Base-by-base conservation (phyloP, 1,140 invertebrate genomes). In the Habropoda laboriosa region DNA sequence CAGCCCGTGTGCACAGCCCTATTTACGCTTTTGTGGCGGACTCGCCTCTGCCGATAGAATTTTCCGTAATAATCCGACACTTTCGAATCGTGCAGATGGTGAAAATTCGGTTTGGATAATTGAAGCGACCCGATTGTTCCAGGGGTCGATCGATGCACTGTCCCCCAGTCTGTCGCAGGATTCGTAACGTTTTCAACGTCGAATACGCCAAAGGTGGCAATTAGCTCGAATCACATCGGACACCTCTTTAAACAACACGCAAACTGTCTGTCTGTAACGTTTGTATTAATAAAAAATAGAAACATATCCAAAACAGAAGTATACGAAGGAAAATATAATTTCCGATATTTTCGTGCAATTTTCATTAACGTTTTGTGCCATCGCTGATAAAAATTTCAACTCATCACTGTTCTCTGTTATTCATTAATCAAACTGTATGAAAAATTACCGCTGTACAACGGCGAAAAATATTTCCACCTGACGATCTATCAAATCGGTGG, bases 81-180 rank as follows among this genome's bases (percentile, higher is more conserved):
- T 84, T 85, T 85, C 79, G 71, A 40, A 67, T 73, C 51, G 78
- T 21, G 72, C 77, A 75, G 58, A 71, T 83, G 81, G 70, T 66
- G 82, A 85, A 85, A 85, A 85, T 85, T 85, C 57, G 74, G 73
- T 85, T 85, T 85, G 70, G 67, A 78, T 85, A 85, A 85, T 85
- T 85, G 82, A 85, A 81, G 66, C 83, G 82, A 78, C 79, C 79
- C 68, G 78, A 85, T 85, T 85, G 83, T 64, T 81, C 38, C 72
- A 30, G 63, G 63, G 55, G 51, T 75, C 72, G 78, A 57, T 85
- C 82, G 79, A 85, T 85, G 61, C 49, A 30, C 42, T 5, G 35
- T 3, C n/a, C 49, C 16, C 16, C 32, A 24, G 40, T 42, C 64
- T 64, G 32, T n/a, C 42, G 35, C 63, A 53, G 47, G 66, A 58